Base-by-base conservation (phyloP, 2,888 invertebrate genomes). In the Camptogramma bilineatum region DNA sequence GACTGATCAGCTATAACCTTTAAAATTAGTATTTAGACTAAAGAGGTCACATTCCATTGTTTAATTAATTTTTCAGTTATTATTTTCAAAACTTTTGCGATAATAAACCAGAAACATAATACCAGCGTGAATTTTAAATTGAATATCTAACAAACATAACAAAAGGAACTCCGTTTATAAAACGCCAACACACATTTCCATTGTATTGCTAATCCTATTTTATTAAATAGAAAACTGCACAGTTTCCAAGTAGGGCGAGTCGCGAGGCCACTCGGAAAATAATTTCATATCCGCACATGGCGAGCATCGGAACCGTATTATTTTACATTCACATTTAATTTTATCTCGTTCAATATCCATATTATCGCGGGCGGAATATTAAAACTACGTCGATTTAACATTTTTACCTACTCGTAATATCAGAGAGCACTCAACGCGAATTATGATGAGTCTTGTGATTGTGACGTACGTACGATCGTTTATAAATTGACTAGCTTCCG, bases 281-380 rank as follows among this genome's bases (percentile, higher is more conserved):
- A 72, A 73, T 78, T 74, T 72, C 62, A 75, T 70, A 73, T 56
- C 70, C 73, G 68, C 74, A 71, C 70, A 72, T 70, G 62, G 62
- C 63, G 64, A 64, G 52, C 61, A 69, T 69, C 31, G 65, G 55
- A 56, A 64, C 62, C 42, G 47, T 63, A 65, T 55, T 75, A 73
- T 63, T 76, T 74, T 78, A 78, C 73, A 70, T 73, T 65, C 63
- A 31, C 68, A 59, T 77, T 78, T 73, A 76, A 69, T 70, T 69
- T 72, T 68, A 70, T 70, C 63, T 63, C 56, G 54, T 62, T 54
- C 62, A 51, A 67, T 68, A 66, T 54, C 54, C 48, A 44, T 65
- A 62, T 42, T 63, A 52, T 64, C 53, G 56, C 17, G 55, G 50
- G 44, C 57, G 55, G 62, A 66, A 64, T 68, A 64, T 64, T 69